These are phyloP conservation scores for Ferrisia virgata DNA, from an alignment of 2,888 invertebrate species.

Conservation along the genomic window DNA sequence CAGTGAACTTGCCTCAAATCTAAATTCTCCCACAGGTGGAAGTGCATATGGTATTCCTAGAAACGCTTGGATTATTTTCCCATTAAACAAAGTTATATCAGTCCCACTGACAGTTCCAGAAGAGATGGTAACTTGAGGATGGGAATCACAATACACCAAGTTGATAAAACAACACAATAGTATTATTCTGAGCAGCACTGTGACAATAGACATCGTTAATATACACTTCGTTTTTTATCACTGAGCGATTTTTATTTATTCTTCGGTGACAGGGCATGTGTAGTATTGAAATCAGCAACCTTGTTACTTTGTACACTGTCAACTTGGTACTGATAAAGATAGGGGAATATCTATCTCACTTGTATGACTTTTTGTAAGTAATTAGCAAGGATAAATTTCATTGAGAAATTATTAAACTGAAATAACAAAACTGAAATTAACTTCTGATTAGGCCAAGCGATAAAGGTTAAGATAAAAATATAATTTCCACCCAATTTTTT, in stretches of 20 bases:
- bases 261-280: neutral
- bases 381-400: too few relatives aligned
- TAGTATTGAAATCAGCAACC: too few relatives aligned
- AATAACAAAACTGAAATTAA: too few relatives aligned
- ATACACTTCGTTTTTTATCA: neutral
- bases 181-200: neutral
- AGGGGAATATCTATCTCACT: too few relatives aligned
- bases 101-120: neutral
- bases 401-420: too few relatives aligned
- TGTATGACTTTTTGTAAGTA: too few relatives aligned
- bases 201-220: neutral
- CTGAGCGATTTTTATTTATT: neutral
- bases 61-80: conserved; percentile 10
- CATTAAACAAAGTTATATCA: neutral
- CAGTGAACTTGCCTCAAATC: neutral
- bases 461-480: too few relatives aligned
- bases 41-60: conserved; percentile 25
- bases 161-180: neutral
- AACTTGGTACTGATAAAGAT: too few relatives aligned
- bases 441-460: too few relatives aligned
- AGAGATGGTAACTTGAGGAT: neutral
- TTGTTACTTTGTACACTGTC: too few relatives aligned
- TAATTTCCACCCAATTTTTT: too few relatives aligned
- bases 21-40: neutral
- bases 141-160: neutral